Conservation (phyloP, 2,888 invertebrate species). For the Omphaloscelis lunosa region DNA sequence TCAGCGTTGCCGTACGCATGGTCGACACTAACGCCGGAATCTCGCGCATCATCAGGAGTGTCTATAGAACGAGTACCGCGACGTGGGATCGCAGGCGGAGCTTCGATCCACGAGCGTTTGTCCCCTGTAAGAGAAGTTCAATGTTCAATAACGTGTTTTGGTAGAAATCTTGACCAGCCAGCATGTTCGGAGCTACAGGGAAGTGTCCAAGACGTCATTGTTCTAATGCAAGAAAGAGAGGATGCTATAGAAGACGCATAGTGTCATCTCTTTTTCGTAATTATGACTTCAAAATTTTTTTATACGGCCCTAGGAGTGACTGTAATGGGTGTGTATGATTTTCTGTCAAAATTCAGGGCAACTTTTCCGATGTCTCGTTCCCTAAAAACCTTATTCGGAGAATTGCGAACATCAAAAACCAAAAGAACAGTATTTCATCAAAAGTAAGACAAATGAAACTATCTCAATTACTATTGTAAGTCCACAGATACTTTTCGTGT, state of each 20-base stretch:
- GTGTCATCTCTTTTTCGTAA: not conserved
- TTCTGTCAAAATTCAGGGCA: not conserved
- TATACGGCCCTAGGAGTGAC: not conserved
- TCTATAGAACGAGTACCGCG: constrained; percentile 84
- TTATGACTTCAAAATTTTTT: not conserved
- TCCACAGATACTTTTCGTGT: not conserved
- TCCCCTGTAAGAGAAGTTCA: constrained; percentile 68
- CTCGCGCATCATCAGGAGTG: constrained; percentile 84
- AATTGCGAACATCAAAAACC: too few relatives aligned
- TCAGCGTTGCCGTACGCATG: constrained; percentile 85
- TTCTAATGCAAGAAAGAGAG: not conserved
- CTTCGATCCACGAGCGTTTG: constrained; percentile 73
- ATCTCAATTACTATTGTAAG: not conserved
- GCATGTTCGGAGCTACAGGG: not conserved
- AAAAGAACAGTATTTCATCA: not conserved
- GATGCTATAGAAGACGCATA: not conserved
- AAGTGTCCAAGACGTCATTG: not conserved
- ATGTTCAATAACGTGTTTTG: not conserved
- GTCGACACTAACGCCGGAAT: constrained; percentile 87
- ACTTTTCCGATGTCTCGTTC: not conserved
- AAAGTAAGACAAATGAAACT: not conserved
- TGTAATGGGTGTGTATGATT: not conserved
- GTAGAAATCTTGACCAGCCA: not conserved
- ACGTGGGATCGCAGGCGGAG: constrained; percentile 82
- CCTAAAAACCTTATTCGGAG: not conserved